Evolutionary conservation across 2,113 vertebrate species (phyloP).

Genomic region (Leptosomus discolor): DNA sequence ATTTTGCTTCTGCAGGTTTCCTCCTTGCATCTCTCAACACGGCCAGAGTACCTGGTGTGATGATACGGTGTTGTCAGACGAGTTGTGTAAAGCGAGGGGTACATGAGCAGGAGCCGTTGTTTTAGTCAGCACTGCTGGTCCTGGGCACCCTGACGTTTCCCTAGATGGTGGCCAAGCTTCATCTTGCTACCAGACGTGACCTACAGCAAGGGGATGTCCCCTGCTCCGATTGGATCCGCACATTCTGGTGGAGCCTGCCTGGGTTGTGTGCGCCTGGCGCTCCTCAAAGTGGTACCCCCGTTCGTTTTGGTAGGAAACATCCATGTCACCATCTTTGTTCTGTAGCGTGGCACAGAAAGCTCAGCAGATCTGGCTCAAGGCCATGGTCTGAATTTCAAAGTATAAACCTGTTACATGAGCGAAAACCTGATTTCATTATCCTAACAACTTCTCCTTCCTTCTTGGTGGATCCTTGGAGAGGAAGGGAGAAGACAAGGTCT

Average conservation of each 20-base stretch:
- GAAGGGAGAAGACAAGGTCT: background rate
- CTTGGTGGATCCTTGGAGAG: background rate
- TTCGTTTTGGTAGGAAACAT: background rate
- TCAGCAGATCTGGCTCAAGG: background rate
- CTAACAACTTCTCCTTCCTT: background rate
- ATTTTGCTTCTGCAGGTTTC: background rate
- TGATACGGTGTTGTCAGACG: background rate
- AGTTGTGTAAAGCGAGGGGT: background rate
- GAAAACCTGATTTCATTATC: background rate
- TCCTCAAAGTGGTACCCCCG: background rate
- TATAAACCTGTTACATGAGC: accelerated
- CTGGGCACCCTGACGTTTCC: background rate
- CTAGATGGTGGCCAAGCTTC: background rate
- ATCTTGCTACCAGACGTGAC: background rate
- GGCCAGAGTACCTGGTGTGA: background rate
- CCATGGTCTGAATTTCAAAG: background rate
- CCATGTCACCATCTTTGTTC: background rate
- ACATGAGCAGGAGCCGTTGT: background rate
- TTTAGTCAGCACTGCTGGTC: background rate
- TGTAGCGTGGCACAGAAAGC: background rate
- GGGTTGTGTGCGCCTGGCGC: background rate
- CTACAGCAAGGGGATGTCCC: background rate
- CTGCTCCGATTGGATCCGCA: background rate
- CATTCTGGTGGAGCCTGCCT: background rate
- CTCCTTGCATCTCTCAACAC: background rate